These are phyloP conservation scores for Pseudanteris insignis DNA, from an alignment of 2,888 invertebrate genomes.

Conservation along the genomic window DNA sequence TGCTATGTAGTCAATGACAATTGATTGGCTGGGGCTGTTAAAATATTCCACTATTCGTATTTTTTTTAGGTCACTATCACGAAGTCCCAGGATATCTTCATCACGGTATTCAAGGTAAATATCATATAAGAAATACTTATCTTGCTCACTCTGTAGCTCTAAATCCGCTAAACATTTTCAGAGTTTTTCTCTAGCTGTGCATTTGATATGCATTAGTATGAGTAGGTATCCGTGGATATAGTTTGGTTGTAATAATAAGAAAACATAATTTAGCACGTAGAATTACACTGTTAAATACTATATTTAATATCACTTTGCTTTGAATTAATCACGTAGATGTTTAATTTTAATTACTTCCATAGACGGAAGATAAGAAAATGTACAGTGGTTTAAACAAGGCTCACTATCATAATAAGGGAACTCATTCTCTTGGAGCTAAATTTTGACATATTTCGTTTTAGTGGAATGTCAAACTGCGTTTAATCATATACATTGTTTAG, in stretches of 20 bases:
- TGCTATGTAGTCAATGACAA: constrained; percentile 48
- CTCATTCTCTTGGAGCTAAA: neutral
- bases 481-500: constrained; percentile 4
- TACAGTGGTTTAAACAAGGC: no score
- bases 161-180: constrained; percentile 49
- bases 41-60: constrained; percentile 53
- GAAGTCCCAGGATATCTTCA: constrained; percentile 56
- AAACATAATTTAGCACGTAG: no score
- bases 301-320: no score
- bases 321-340: no score
- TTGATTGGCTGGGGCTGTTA: constrained; percentile 48
- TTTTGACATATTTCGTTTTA: neutral
- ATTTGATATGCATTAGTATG: constrained; percentile 36
- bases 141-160: neutral
- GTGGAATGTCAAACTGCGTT: constrained; percentile 4
- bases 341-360: no score
- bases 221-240: constrained; percentile 52
- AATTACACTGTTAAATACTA: no score
- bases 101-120: constrained; percentile 59
- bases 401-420: constrained; percentile 25
- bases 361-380: no score
- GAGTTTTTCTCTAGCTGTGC: constrained; percentile 36
- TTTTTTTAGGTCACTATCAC: constrained; percentile 60
- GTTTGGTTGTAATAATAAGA: no score
- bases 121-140: neutral